Base-by-base conservation (phyloP, 1,140 invertebrate species). In the Microplitis demolitor region DNA sequence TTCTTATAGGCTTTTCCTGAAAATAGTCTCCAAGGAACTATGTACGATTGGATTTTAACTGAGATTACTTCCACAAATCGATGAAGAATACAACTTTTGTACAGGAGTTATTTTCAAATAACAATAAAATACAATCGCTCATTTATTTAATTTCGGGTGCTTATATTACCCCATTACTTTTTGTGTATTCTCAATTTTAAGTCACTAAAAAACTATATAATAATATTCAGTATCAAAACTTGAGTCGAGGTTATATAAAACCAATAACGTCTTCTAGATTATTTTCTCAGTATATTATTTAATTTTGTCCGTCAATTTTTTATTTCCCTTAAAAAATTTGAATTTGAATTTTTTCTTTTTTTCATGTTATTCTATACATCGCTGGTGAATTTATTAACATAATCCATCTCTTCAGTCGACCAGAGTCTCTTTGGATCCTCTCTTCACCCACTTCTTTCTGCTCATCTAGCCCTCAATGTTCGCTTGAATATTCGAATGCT, bases 11-110 rank as follows among this genome's bases (percentile, higher is more conserved):
- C 37, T 53, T 71, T 61, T 71, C 31, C 31, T 64, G 50, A 64
- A 37, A 54, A 33, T 4, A 64, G 35, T 45, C 62, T 51, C 69
- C 4, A 33, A 64, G 45, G 9, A 64, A 63, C 50, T 61, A 34
- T 54, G 4, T 62, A 24, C 24, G 62, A 71, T 66, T 71, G 69
- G 61, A 71, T 71, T 71, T 66, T 58, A 33, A 61, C 50, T 64
- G 62, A 66, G 69, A 71, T 71, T 64, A 71, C 69, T 71, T 71
- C 61, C 69, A 37, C 62, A 33, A 64, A 8, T 39, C 16, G 35
- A 71, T 50, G 35, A 54, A 63, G 45, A 71, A 63, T 51, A 39
- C 35, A 69, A 69, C 58, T 61, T 39, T 53, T 69, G 31, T 14
- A 62, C 56, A n/a, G 31, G 31, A 51, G 37, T 71, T 45, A 11